Evolutionary conservation across 2,113 vertebrate genomes (phyloP).

Genomic region (Tetraodon nigroviridis): DNA sequence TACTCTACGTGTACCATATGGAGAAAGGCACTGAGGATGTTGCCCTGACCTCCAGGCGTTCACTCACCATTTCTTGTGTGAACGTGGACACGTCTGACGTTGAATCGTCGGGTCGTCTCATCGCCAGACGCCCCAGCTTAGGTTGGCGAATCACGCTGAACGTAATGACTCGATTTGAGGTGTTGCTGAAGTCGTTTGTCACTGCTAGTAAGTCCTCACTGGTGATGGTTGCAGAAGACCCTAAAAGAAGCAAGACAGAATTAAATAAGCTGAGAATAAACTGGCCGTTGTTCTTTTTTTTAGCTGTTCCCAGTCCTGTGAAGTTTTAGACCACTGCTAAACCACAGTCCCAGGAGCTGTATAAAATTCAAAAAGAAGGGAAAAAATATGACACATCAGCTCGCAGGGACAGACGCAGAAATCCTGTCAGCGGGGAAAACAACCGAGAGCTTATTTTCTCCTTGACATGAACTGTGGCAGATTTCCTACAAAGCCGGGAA

Average conservation of each 20-base stretch:
- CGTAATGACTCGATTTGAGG: slow-evolving; percentile 76
- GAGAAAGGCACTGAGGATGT: background rate
- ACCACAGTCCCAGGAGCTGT: slow-evolving; percentile 45
- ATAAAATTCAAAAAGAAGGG: slow-evolving; percentile 42
- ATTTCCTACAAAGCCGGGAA: slow-evolving; percentile 25
- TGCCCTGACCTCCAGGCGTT: slow-evolving; percentile 10
- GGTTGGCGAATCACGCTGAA: slow-evolving; percentile 75
- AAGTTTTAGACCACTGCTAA: slow-evolving; percentile 36
- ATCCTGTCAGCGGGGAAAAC: slow-evolving; percentile 18
- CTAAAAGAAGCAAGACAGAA: slow-evolving; percentile 29
- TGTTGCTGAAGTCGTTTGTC: slow-evolving; percentile 77
- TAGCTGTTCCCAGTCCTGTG: background rate
- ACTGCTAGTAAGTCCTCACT: slow-evolving; percentile 74
- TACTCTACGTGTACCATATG: no score
- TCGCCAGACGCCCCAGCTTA: slow-evolving; percentile 79
- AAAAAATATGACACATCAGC: slow-evolving; percentile 38
- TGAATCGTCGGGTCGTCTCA: slow-evolving; percentile 63
- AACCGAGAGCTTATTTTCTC: slow-evolving; percentile 17
- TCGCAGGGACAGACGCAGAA: slow-evolving; percentile 8
- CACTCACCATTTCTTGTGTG: slow-evolving; percentile 85
- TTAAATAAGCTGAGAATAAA: slow-evolving; percentile 8
- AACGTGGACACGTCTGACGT: slow-evolving; percentile 78
- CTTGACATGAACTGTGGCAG: slow-evolving; percentile 21
- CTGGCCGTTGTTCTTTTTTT: background rate
- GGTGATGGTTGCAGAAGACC: slow-evolving; percentile 77